These are phyloP conservation scores for Patella vulgata DNA, from an alignment of 1,140 invertebrate species.

Conservation along the genomic window DNA sequence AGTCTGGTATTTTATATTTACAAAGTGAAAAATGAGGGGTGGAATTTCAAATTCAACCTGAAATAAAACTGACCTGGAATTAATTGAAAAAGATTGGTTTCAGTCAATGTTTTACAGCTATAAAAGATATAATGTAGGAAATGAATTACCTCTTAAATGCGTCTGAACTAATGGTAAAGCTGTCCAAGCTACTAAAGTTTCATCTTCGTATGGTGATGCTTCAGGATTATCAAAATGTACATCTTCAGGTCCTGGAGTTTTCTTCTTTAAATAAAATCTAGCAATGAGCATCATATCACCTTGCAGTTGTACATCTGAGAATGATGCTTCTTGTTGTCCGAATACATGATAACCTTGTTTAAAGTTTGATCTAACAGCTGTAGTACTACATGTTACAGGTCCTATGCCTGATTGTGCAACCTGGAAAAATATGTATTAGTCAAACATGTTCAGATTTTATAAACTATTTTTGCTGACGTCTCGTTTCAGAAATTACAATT, in stretches of 20 bases:
- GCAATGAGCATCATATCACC: slow-evolving; percentile 62
- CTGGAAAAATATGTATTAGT: slow-evolving; percentile 39
- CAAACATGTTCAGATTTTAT: too few species aligned
- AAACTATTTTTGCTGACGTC: too few species aligned
- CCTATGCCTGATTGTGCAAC: slow-evolving; percentile 60
- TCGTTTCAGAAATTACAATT: too few species aligned
- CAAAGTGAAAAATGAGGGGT: too few species aligned
- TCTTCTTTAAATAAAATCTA: slow-evolving; percentile 51
- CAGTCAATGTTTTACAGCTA: too few species aligned
- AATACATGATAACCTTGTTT: slow-evolving; percentile 63
- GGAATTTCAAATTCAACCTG: too few species aligned
- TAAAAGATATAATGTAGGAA: too few species aligned
- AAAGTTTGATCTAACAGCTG: slow-evolving; percentile 60
- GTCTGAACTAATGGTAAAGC: slow-evolving; percentile 53
- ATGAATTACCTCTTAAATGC: slow-evolving; percentile 31
- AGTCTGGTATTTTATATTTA: too few species aligned
- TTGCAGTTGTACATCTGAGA: slow-evolving; percentile 54
- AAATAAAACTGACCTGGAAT: too few species aligned
- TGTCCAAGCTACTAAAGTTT: slow-evolving; percentile 59
- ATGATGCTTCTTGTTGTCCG: slow-evolving; percentile 63
- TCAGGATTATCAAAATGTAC: slow-evolving; percentile 35
- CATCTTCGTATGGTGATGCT: slow-evolving; percentile 49
- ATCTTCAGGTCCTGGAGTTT: slow-evolving; percentile 27
- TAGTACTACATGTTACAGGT: slow-evolving; percentile 62
- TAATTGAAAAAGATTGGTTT: too few species aligned